Evolutionary conservation across 2,888 invertebrate species (phyloP).

Genomic region (Himalopsyche japonica): DNA sequence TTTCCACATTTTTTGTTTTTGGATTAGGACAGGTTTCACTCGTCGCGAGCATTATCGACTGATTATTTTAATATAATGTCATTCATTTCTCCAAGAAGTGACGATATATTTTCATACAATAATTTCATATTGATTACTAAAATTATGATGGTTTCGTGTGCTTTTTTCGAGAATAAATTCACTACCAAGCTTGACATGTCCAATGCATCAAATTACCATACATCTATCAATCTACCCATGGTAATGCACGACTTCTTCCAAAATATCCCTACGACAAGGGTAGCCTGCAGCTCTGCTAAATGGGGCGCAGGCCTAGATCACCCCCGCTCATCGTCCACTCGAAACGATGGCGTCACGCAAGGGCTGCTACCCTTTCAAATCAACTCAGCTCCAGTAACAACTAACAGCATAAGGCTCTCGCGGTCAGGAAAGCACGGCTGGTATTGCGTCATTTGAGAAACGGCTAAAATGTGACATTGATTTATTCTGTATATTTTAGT

Average conservation of each 20-base stretch:
- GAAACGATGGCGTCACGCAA: constrained; percentile 37
- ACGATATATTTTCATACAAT: too few species aligned
- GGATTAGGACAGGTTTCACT: too few species aligned
- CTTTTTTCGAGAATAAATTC: too few species aligned
- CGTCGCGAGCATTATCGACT: too few species aligned
- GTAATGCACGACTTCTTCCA: background rate
- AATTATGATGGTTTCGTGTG: too few species aligned
- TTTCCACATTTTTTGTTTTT: too few species aligned
- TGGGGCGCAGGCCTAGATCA: background rate
- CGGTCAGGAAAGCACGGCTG: constrained; percentile 6
- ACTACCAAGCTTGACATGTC: background rate
- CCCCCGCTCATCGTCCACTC: constrained; percentile 9
- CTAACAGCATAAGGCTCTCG: constrained; percentile 3
- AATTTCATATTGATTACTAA: too few species aligned
- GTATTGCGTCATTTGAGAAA: constrained; percentile 20
- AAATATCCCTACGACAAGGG: background rate
- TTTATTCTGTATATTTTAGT: constrained; percentile 20
- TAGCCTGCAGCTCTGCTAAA: background rate
- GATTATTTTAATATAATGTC: too few species aligned
- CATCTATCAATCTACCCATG: background rate
- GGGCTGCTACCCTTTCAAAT: constrained; percentile 37
- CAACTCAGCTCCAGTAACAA: constrained; percentile 23
- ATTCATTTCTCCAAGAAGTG: too few species aligned
- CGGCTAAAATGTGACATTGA: constrained; percentile 22
- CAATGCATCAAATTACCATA: background rate